phyloP scores from a whole-genome alignment of 2,797 vertebrate species.

The Decapterus maruadsi region DNA sequence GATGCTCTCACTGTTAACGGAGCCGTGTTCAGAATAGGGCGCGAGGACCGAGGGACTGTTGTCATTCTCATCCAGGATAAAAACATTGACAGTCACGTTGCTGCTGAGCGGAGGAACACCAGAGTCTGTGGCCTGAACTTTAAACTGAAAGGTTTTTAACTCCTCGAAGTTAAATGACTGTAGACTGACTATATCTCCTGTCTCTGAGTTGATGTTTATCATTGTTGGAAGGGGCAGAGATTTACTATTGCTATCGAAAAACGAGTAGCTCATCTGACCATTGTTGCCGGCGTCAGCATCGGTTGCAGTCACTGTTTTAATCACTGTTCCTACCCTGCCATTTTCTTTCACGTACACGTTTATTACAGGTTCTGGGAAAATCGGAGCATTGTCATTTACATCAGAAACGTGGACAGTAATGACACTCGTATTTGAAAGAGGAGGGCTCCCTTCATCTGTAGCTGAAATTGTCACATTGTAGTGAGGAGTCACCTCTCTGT shows the following conservation, averaged over 20 bases:
- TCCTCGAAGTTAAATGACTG: too few species aligned
- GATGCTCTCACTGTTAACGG: too few species aligned
- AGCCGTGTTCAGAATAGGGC: too few species aligned
- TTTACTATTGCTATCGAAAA: slow-evolving; percentile 10
- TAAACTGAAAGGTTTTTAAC: too few species aligned
- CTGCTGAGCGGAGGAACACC: too few species aligned
- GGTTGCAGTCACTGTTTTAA: slow-evolving; percentile 59
- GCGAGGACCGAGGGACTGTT: too few species aligned
- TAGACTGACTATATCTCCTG: slow-evolving; percentile 79
- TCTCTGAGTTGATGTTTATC: slow-evolving; percentile 87
- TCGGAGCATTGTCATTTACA: slow-evolving; percentile 73
- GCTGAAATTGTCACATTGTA: slow-evolving; percentile 74
- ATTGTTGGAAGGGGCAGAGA: slow-evolving; percentile 73
- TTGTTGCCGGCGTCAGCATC: slow-evolving; percentile 74
- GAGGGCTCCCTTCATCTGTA: slow-evolving; percentile 69
- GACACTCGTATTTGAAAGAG: slow-evolving; percentile 57
- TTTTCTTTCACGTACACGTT: slow-evolving; percentile 74
- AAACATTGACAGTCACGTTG: too few species aligned
- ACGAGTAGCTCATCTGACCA: slow-evolving; percentile 56
- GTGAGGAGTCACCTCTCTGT: slow-evolving; percentile 66
- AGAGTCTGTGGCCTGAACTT: too few species aligned
- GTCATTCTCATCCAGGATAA: too few species aligned
- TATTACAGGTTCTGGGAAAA: slow-evolving; percentile 59
- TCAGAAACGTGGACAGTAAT: slow-evolving; percentile 70
- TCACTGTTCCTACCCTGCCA: slow-evolving; percentile 55